A percentile compares a stretch with the other conserved stretches of the same genome.
phyloP scores from a whole-genome alignment of 2,797 vertebrate genomes.

The Alcedo atthis region DNA sequence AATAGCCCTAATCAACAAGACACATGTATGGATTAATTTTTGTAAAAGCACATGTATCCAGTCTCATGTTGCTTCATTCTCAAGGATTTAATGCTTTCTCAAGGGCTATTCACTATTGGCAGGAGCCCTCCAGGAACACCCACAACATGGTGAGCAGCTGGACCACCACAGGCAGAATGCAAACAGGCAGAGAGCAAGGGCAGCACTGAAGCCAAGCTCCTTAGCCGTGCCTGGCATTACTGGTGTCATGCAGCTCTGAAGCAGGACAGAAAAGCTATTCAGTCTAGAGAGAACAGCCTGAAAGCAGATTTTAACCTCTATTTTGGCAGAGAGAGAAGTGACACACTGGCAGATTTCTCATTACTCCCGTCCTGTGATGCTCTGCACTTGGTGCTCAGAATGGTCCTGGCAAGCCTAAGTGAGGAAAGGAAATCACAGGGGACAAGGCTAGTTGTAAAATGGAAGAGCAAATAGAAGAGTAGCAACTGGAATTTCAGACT shows the following conservation, averaged over 20 bases:
- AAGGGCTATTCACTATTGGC: not conserved
- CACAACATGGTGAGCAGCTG: not conserved
- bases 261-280: constrained; percentile 35
- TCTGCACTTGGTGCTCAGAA: not conserved
- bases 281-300: constrained; percentile 8
- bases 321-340: constrained; percentile 37
- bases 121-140: not conserved
- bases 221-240: not conserved
- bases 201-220: not conserved
- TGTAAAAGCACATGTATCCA: not conserved
- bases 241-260: not conserved
- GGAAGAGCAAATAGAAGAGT: not conserved
- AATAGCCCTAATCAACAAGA: not conserved
- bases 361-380: constrained; percentile 17
- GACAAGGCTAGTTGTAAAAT: constrained; percentile 13
- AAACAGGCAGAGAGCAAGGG: not conserved
- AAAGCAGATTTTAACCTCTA: constrained; percentile 56
- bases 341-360: constrained; percentile 40
- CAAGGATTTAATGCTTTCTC: not conserved
- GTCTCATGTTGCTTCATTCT: not conserved
- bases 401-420: constrained; percentile 1
- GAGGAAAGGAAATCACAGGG: constrained; percentile 3
- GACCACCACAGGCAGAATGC: not conserved
- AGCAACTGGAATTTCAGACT: not conserved
- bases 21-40: not conserved